Evolutionary conservation across 2,113 vertebrate genomes (phyloP), one percentile per base, ranked within the genome.

Genomic region (Gambusia holbrooki): DNA sequence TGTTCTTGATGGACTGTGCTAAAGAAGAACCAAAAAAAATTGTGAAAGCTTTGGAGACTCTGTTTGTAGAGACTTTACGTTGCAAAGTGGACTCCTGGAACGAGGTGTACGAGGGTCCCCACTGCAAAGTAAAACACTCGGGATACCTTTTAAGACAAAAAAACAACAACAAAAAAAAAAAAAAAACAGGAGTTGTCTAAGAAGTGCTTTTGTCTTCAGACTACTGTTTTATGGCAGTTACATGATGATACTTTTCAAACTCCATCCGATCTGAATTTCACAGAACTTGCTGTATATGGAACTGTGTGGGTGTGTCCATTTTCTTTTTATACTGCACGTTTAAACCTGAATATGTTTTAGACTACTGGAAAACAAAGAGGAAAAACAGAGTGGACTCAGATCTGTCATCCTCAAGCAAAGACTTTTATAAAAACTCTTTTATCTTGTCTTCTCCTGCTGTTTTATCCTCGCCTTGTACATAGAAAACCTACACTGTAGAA

Each of bases 241-340:
- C 66, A 89, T 86, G 72, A 86, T 74, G 68, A 84, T 91, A 91
- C 89, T 89, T 92, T 90, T 92, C 71, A 79, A 83, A 77, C 70
- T 54, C 77, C 51, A 10, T 79, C 37, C n/a, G n/a, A 48, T 75
- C 62, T 48, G 79, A 79, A 91, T 88, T 82, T 74, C 84, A 82
- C 76, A 72, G 79, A 87, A 88, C 85, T 79, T 72, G 37, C 64
- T 92, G 90, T 93, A 90, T 75, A 89, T 84, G 74, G 89, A 69
- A 89, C 79, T 76, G 75, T 93, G 87, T 93, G 90, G 76, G 77
- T 87, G 90, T 88, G 88, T 82, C 83, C 69, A 32, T 63, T 84
- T 74, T 88, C 91, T 89, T 93, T 93, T 90, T 93, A 85, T 94
- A 94, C 90, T 95, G 94, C 94, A 95, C 91, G 94, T 94, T 94